Evolutionary conservation across 2,888 invertebrate species (phyloP), one percentile per base, ranked within the genome.

Genomic region (Acleris emargana): DNA sequence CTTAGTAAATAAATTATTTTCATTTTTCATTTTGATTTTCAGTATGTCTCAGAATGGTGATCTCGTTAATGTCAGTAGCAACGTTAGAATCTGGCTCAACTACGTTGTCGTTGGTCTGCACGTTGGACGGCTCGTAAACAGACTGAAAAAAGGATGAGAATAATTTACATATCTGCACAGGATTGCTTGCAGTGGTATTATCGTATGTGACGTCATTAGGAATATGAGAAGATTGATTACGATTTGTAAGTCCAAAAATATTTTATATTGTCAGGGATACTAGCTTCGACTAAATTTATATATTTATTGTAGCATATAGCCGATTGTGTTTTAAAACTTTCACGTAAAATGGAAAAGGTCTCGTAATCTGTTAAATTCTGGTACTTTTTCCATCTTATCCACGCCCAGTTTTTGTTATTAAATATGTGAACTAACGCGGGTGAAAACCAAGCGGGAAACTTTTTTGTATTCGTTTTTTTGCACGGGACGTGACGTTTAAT

Each of bases 361-460:
- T 67, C 62, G 45, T 71, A 67, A n/a, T 68, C 69, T 6, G 25
- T 55, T 2, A 59, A 38, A 52, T 68, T 64, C 6, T 58, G 16
- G 47, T 69, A 69, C 2, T 42, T 67, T 64, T 69, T 71, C 69
- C 71, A 70, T 59, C 62, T 67, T n/a, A 63, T 52, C 70, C 69
- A 69, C 4, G 67, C 64, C 17, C 42, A 54, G 11, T 66, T 60
- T 57, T 71, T 68, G 7, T 64, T 49, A 54, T 66, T 67, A 45
- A 61, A 68, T 5, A 69, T 67, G 13, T 68, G 25, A 25, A 25
- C 25, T 2, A 71, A 45, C 4, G 60, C 60, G 1, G 54, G 47
- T 1, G 63, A 55, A 20, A 67, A 70, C 70, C 62, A 67, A 1
- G 9, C 3, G 3, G 53, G 53, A 32, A 53, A 53, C 5, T 3